Conservation (phyloP, 2,113 vertebrate genomes). For the Colistium nudipinnis region DNA sequence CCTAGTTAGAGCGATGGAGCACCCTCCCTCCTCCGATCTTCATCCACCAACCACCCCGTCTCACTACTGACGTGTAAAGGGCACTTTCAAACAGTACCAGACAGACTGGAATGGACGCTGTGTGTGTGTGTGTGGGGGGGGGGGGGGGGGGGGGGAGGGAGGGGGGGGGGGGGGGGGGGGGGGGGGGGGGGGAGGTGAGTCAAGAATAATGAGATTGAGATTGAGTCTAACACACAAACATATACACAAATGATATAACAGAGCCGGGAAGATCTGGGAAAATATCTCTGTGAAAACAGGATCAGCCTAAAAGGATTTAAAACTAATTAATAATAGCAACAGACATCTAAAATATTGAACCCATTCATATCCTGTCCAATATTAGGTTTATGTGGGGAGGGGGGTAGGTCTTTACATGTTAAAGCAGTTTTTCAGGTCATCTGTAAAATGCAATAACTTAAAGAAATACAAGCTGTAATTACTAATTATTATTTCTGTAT, state of each 20-base stretch:
- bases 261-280: slow-evolving; percentile 50
- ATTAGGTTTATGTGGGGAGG: slow-evolving; percentile 58
- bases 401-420: slow-evolving; percentile 34
- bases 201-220: slow-evolving; percentile 27
- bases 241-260: slow-evolving; percentile 42
- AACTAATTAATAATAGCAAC: slow-evolving; percentile 69
- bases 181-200: slow-evolving; percentile 7
- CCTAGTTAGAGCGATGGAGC: slow-evolving; percentile 75
- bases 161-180: slow-evolving; percentile 6
- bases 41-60: slow-evolving; percentile 33
- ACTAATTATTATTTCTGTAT: slow-evolving; percentile 50
- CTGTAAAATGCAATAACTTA: slow-evolving; percentile 45
- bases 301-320: slow-evolving; percentile 57
- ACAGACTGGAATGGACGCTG: slow-evolving; percentile 43
- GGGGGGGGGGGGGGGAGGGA: slow-evolving; percentile 16
- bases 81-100: slow-evolving; percentile 70
- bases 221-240: slow-evolving; percentile 40
- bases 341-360: slow-evolving; percentile 48
- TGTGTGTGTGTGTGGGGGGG: slow-evolving; percentile 14
- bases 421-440: slow-evolving; percentile 44
- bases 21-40: slow-evolving; percentile 19
- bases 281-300: slow-evolving; percentile 64
- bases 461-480: slow-evolving; percentile 37
- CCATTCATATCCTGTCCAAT: slow-evolving; percentile 69
- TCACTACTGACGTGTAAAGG: slow-evolving; percentile 69